Evolutionary conservation across 2,888 invertebrate genomes (phyloP).

Genomic region (Nysson spinosus): DNA sequence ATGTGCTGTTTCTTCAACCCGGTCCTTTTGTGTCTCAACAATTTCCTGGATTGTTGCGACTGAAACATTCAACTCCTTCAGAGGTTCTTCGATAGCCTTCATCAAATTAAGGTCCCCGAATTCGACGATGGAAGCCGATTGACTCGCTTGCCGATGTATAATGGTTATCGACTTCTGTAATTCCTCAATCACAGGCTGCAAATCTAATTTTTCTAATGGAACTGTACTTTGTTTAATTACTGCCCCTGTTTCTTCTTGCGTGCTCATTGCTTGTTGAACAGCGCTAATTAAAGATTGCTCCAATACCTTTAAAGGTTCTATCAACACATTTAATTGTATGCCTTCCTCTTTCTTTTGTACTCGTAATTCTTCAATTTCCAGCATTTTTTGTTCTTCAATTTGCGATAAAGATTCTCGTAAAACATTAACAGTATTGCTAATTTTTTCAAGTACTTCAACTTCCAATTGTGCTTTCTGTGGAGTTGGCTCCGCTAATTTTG

Average conservation of each 20-base stretch:
- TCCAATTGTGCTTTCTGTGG: constrained; percentile 10
- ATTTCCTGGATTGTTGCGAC: constrained; percentile 38
- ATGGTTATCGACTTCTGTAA: constrained; percentile 57
- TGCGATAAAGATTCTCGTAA: constrained; percentile 35
- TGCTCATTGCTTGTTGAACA: constrained; percentile 6
- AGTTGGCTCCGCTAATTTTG: neutral
- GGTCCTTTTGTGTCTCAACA: constrained; percentile 6
- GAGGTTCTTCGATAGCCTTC: constrained; percentile 19
- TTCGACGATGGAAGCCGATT: neutral
- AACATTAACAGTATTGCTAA: constrained; percentile 38
- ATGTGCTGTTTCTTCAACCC: constrained; percentile 13
- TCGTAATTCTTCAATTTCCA: constrained; percentile 17
- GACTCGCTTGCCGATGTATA: constrained; percentile 52
- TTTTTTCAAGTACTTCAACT: constrained; percentile 41
- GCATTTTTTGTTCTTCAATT: constrained; percentile 23
- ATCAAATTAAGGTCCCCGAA: neutral
- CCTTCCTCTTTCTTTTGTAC: constrained; percentile 14
- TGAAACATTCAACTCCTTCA: constrained; percentile 32
- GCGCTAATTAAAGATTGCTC: constrained; percentile 31
- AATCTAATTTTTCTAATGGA: constrained; percentile 17
- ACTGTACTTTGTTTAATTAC: constrained; percentile 2
- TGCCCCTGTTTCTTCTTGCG: constrained; percentile 1
- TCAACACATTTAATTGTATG: constrained; percentile 33
- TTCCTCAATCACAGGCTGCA: constrained; percentile 54
- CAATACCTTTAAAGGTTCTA: constrained; percentile 50